Evolutionary conservation across 2,888 invertebrate genomes (phyloP), one percentile per base, ranked within the genome.

Genomic region (Drosophila colorata): DNA sequence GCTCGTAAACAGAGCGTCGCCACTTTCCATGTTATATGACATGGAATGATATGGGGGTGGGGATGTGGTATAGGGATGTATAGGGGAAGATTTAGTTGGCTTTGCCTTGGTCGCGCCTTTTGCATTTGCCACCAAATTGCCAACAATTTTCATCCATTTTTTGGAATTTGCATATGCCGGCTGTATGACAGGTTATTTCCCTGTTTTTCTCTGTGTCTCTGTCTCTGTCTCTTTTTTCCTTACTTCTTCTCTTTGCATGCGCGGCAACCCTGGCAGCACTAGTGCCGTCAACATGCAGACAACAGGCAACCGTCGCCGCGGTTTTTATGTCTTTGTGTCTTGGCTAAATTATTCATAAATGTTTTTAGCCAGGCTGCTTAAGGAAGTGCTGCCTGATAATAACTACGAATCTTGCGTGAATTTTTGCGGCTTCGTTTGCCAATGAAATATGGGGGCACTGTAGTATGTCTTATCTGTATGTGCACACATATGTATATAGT

Each of bases 101-200:
- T 20, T 40, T 46, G 16, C 37, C 25, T 58, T 53, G 43, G 57
- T 41, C 63, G 53, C 63, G 58, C 37, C 43, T 35, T 49, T 53
- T 68, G 71, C 78, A 75, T 83, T 88, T 88, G 88, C 87, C 84
- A 84, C 88, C 87, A 84, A 84, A 84, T 88, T 88, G 84, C 84
- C 84, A 84, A 86, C 84, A 88, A 88, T 84, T 84, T 88, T 84
- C 84, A 84, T 84, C 87, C 88, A 83, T 87, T 87, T 83, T 88
- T 80, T 67, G 47, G 52, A 83, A 88, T 88, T 84, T 84, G 69
- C 88, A 87, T 88, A 84, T 86, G 70, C 75, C 57, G 49, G 38
- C 57, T 67, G 53, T 46, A 51, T 38, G 57, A 67, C 78, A 77
- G 77, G 23, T 61, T 66, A 56, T 59, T 55, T 51, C 53, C 9